Conservation (phyloP, 1,140 invertebrate genomes). For the Sycophila sp. region DNA sequence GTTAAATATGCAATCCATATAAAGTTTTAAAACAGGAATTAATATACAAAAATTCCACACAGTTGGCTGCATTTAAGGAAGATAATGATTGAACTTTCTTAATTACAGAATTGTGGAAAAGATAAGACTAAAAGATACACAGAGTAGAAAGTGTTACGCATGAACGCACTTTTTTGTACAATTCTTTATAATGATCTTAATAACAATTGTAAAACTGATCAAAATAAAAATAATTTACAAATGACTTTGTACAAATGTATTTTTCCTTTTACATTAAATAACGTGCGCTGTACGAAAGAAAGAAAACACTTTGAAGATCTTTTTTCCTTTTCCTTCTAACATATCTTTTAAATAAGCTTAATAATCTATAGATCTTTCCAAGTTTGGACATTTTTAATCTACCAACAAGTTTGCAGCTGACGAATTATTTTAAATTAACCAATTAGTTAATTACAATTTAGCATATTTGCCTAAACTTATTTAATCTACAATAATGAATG, state of each 20-base stretch:
- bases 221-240: constrained; percentile 57
- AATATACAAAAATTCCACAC: too few species aligned
- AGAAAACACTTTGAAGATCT: constrained; percentile 13
- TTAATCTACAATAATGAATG: not conserved
- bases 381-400: constrained; percentile 9
- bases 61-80: too few species aligned
- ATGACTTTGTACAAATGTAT: constrained; percentile 54
- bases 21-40: too few species aligned
- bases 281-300: constrained; percentile 25
- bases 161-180: constrained; percentile 53
- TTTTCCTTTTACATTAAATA: constrained; percentile 48
- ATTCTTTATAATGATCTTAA: constrained; percentile 47
- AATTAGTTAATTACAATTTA: constrained; percentile 23
- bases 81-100: too few species aligned
- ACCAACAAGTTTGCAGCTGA: constrained; percentile 29
- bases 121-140: constrained; percentile 64
- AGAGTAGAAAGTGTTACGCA: constrained; percentile 52
- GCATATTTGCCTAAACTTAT: not conserved
- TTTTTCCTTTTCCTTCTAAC: constrained; percentile 16
- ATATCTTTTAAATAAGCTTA: constrained; percentile 24
- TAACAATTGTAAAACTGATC: constrained; percentile 47
- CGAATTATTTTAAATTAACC: constrained; percentile 32
- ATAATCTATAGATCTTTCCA: constrained; percentile 8
- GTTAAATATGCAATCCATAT: too few species aligned
- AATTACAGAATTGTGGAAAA: constrained; percentile 65